Conservation (phyloP, 2,797 vertebrate species). For the Bothrops alternatus region DNA sequence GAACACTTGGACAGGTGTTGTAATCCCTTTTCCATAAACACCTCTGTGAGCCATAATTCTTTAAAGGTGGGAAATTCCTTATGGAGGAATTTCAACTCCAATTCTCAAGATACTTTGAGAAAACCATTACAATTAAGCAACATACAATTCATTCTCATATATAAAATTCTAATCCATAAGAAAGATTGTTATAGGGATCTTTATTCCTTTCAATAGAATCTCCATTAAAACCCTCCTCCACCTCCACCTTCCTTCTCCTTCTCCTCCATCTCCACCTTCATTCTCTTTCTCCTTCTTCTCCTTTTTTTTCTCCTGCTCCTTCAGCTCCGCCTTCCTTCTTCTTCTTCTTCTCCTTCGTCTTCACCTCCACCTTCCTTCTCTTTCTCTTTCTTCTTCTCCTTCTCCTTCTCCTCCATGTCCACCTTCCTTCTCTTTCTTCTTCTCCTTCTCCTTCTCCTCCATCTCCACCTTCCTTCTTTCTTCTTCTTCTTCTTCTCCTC, state of each 20-base stretch:
- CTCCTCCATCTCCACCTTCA: rapidly evolving
- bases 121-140: neutral
- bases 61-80: too few relatives aligned
- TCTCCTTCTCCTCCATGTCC: too few relatives aligned
- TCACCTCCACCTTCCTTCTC: rapidly evolving
- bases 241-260: neutral
- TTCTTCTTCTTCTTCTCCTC: too few relatives aligned
- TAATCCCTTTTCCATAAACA: neutral
- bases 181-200: neutral
- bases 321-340: too few relatives aligned
- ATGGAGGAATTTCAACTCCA: neutral
- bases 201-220: neutral
- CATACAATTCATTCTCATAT: neutral
- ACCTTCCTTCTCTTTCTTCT: too few relatives aligned
- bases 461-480: too few relatives aligned
- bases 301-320: too few relatives aligned
- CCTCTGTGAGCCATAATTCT: neutral
- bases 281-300: too few relatives aligned
- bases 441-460: neutral
- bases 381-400: too few relatives aligned
- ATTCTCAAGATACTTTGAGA: neutral
- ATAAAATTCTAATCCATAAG: neutral
- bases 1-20: neutral
- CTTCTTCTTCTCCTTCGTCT: too few relatives aligned
- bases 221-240: neutral